Evolutionary conservation across 2,888 invertebrate genomes (phyloP), one percentile per base, ranked within the genome.

Genomic region (Emesis castigata): DNA sequence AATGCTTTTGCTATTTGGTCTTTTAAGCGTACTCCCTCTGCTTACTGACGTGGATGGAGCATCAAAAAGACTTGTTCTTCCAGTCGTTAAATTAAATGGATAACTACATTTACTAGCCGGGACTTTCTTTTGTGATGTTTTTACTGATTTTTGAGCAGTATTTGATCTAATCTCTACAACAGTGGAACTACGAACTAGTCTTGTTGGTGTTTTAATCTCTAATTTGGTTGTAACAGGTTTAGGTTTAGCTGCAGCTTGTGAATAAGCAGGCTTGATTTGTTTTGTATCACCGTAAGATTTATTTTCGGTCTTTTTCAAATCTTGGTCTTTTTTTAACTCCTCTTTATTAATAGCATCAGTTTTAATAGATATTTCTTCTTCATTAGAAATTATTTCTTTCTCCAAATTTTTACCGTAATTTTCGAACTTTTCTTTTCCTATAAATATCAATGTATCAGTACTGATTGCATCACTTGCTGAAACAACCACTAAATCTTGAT

Each of bases 191-290:
- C 95, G 89, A 44, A 91, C 87, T 71, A 95, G 86, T 22, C 90
- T 87, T 31, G 89, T 86, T 31, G 87, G 91, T 31, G 90, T 89
- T 88, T 94, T 95, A 0, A 91, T 86, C 88, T 94, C 94, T 4
- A 88, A 83, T 91, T 93, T 95, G 16, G 88, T 53, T 3, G 89
- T 73, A 68, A 85, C 89, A 56, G 90, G 86, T 86, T 95, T 95
- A 4, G 95, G 95, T 88, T 95, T 95, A 31, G 96, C 95, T 39
- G 95, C 95, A 22, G 95, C 95, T 90, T 95, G 95, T 0, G 95
- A 95, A 86, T 95, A 95, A 22, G 95, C 95, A 3, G 95, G 93
- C 83, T 92, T 91, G 8, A 90, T 88, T 2, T 86, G 85, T 87
- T 93, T 93, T 0, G 75, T 22, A 64, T 94, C 93, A 61, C 64